phyloP scores from a whole-genome alignment of 2,888 invertebrate species.

The Sussaba pulchella region DNA sequence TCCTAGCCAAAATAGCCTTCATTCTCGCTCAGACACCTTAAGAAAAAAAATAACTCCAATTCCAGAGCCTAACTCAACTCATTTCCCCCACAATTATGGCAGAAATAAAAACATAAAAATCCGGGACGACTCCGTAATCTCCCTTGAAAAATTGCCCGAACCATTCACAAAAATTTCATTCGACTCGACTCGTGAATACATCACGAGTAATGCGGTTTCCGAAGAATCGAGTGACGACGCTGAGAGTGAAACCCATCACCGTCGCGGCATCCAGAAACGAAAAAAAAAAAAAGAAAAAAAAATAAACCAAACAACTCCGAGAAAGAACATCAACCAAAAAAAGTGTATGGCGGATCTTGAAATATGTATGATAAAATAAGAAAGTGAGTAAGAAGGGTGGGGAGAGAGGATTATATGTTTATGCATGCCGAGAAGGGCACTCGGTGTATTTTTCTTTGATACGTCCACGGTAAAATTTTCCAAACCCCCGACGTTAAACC shows the following conservation, averaged over 20 bases:
- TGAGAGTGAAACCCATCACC: constrained; percentile 22
- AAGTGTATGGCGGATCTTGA: constrained; percentile 54
- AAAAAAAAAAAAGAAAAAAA: too few relatives aligned
- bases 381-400: constrained; percentile 39
- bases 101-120: not conserved
- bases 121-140: not conserved
- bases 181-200: constrained; percentile 7
- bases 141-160: not conserved
- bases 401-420: constrained; percentile 73
- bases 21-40: too few relatives aligned
- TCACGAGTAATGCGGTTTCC: constrained; percentile 30
- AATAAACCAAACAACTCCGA: not conserved
- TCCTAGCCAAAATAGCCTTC: too few relatives aligned
- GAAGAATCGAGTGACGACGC: constrained; percentile 9
- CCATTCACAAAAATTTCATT: constrained; percentile 26
- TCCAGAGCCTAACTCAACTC: not conserved
- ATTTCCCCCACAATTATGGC: not conserved
- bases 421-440: constrained; percentile 82
- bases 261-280: not conserved
- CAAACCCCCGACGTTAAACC: constrained; percentile 56
- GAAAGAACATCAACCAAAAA: constrained; percentile 8
- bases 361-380: constrained; percentile 66
- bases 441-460: constrained; percentile 83
- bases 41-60: too few relatives aligned
- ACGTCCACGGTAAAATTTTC: constrained; percentile 67